Base-by-base conservation (phyloP, 2,888 invertebrate genomes). In the Lordiphosa andalusiaca region DNA sequence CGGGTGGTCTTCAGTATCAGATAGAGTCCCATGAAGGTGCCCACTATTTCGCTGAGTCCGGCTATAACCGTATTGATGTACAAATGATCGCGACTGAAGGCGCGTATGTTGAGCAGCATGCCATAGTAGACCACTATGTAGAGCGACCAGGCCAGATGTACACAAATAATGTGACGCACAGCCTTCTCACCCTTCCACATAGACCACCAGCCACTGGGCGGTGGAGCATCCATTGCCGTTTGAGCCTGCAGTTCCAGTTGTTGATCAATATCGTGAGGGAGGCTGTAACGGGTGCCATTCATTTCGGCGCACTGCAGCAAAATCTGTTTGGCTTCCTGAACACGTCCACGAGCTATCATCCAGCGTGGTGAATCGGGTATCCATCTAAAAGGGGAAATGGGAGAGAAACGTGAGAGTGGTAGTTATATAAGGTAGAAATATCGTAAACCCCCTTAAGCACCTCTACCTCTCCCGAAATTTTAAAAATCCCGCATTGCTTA, bases 321-420 rank as follows among this genome's bases (percentile, higher is more conserved):
- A 49, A 90, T 90, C 44, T 82, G 71, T 69, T 90, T 89, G 4
- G 90, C 90, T 37, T 89, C 90, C 60, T 86, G 83, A 6, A 89
- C 86, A 30, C 89, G 85, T 1, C 90, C 90, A 19, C 88, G 88
- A 13, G 85, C 84, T n/a, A 91, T 86, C 73, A 90, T 86, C 91
- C 91, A 91, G 41, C 90, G 87, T 4, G 91, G 90, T 2, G 90
- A 90, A 67, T 91, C 90, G 2, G 91, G 90, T 56, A 91, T 90
- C 89, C 89, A 90, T 74, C 89, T 89, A 38, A 0, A 0, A 59
- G 54, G 6, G 5, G 35, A 1, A 9, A 6, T 6, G 4, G 2
- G 0, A 13, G 1, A n/a, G 38, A 16, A 10, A 4, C 21, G 21
- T 3, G 13, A 25, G 9, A 9, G 23, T 6, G 13, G 12, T 37